Evolutionary conservation across 2,888 invertebrate species (phyloP), one percentile per base, ranked within the genome.

Genomic region (Neoitamus cyanurus): DNA sequence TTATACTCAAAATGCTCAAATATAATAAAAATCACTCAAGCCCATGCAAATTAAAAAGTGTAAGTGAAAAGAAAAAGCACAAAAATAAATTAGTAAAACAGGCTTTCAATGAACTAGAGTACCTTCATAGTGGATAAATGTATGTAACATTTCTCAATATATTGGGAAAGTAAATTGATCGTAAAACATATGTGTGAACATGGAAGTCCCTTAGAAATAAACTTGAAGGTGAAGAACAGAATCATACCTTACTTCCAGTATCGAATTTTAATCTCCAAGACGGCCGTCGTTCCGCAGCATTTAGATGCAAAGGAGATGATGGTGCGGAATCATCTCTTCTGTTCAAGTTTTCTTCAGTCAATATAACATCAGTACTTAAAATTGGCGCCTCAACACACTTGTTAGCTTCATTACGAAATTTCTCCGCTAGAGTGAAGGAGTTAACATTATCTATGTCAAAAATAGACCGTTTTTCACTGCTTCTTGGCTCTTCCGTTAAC

Each of bases 181-280:
- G 11, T 70, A 42, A 72, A 42, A 36, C 15, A 68, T 82, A 48
- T 58, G 20, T 37, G 30, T 37, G 37, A 42, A 83, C 25, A 58
- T 70, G 11, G 34, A 37, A 69, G 75, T n/a, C 42, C 42, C 36
- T 58, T 75, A 46, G 73, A 73, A 9, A 58, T 73, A 46, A 31
- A 30, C 72, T 20, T 48, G 42, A n/a, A 25, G 72, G 31, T 69
- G 69, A 77, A 73, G 84, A 69, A 69, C n/a, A 6, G 37, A 42
- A 70, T 42, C 73, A 48, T 94, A 97, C 97, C 96, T 97, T 97
- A 93, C 96, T 96, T 92, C 95, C 93, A 92, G 96, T 96, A 93
- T 97, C 97, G 92, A 97, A 95, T 91, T 96, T 94, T 89, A 97
- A 94, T 91, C 97, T 94, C 97, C 97, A 97, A 88, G 97, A 97